Conservation (phyloP, 2,113 vertebrate species). For the Spheniscus mendiculus region DNA sequence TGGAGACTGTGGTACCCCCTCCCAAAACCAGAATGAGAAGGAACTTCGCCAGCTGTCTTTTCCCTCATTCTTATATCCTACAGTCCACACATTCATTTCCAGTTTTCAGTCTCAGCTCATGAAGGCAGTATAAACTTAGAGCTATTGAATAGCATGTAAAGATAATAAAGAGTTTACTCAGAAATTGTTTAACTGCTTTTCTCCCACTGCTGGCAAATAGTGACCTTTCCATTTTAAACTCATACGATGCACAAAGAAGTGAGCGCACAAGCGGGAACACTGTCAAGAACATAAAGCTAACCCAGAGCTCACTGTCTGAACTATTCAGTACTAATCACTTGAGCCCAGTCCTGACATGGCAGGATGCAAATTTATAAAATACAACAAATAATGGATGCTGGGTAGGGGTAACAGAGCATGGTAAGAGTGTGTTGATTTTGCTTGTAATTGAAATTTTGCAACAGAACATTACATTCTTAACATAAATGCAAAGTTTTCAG, state of each 20-base stretch:
- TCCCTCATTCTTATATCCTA: background rate
- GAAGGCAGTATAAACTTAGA: slow-evolving; percentile 1
- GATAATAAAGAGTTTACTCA: background rate
- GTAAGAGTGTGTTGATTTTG: background rate
- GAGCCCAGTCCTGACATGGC: background rate
- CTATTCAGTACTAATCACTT: background rate
- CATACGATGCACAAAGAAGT: background rate
- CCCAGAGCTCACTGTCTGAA: background rate
- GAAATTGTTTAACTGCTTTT: background rate
- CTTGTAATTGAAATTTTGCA: background rate
- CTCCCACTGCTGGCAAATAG: background rate
- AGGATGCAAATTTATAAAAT: background rate
- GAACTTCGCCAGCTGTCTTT: background rate
- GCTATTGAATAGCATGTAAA: background rate
- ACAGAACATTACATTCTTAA: background rate
- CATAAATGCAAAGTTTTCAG: background rate
- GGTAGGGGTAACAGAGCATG: background rate
- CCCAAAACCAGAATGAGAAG: background rate
- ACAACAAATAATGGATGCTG: background rate
- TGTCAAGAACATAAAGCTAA: background rate
- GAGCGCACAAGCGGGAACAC: background rate
- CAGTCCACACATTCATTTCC: background rate
- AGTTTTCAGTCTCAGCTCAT: background rate
- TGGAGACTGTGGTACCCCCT: background rate
- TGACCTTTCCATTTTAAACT: slow-evolving; percentile 12